Evolutionary conservation across 2,888 invertebrate genomes (phyloP).

Genomic region (Heteromyza rotundicornis): DNA sequence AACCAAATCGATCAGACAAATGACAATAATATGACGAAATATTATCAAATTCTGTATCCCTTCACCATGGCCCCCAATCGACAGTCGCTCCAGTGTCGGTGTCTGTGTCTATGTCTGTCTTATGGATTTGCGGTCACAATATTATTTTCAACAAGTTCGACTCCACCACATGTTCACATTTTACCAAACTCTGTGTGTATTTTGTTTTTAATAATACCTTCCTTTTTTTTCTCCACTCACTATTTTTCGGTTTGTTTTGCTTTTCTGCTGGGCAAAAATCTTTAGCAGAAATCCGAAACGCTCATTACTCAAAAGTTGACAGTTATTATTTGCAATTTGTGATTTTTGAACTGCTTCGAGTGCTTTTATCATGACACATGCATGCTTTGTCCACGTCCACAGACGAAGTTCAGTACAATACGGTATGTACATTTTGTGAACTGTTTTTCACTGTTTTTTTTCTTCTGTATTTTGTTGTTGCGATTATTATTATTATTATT

Average conservation of each 20-base stretch:
- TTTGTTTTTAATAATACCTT: no score
- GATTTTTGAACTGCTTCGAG: conserved; percentile 8
- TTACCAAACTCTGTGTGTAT: no score
- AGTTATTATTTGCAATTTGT: conserved; percentile 18
- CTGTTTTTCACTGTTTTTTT: no score
- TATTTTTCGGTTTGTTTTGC: no score
- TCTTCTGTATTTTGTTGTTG: not conserved
- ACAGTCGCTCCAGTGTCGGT: not conserved
- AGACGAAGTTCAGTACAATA: no score
- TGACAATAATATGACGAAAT: no score
- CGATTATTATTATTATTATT: not conserved
- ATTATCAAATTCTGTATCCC: no score
- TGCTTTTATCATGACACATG: conserved; percentile 8
- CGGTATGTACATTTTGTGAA: no score
- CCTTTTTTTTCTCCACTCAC: no score
- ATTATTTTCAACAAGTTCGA: conserved; percentile 4
- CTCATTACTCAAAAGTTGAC: conserved; percentile 25
- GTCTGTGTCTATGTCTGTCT: conserved; percentile 1
- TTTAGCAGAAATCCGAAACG: conserved; percentile 12
- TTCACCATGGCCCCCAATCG: not conserved
- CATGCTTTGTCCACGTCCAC: conserved; percentile 18
- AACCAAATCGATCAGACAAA: no score
- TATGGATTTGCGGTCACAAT: not conserved
- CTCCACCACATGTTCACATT: not conserved
- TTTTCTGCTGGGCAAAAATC: not conserved